A percentile compares a stretch with the other conserved stretches of the same genome.
Evolutionary conservation across 2,113 vertebrate species (phyloP).

Genomic region (Nothobranchius furzeri): DNA sequence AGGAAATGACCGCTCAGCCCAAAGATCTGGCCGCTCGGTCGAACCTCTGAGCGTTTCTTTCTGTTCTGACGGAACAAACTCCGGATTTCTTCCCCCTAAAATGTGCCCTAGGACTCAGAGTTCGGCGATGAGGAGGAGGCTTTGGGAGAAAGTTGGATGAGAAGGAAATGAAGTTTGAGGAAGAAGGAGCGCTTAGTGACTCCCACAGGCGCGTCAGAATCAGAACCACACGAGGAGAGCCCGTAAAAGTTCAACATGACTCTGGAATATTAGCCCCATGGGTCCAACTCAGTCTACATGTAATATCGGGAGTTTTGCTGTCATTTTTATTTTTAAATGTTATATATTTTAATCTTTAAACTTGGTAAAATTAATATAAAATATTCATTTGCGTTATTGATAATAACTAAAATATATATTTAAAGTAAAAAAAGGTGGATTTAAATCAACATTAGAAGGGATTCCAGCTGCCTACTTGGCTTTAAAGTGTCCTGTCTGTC

Average conservation of each 20-base stretch:
- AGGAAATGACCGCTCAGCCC: neutral
- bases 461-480: too few relatives aligned
- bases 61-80: neutral
- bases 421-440: too few relatives aligned
- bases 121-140: neutral
- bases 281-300: too few relatives aligned
- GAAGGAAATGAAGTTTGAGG: conserved; percentile 63
- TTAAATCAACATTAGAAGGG: too few relatives aligned
- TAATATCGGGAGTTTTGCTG: too few relatives aligned
- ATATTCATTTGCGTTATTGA: too few relatives aligned
- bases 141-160: conserved; percentile 19
- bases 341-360: too few relatives aligned
- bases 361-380: too few relatives aligned
- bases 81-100: neutral
- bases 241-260: conserved; percentile 9
- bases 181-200: conserved; percentile 55
- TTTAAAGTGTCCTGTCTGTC: too few relatives aligned
- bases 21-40: neutral
- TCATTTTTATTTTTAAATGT: too few relatives aligned
- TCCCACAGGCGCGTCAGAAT: conserved; percentile 66
- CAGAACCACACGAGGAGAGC: neutral
- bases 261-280: conserved; percentile 9
- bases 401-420: too few relatives aligned
- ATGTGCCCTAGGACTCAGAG: neutral
- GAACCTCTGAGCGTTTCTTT: neutral